phyloP scores from a whole-genome alignment of 2,888 invertebrate species.

The Polymixis lichenea region DNA sequence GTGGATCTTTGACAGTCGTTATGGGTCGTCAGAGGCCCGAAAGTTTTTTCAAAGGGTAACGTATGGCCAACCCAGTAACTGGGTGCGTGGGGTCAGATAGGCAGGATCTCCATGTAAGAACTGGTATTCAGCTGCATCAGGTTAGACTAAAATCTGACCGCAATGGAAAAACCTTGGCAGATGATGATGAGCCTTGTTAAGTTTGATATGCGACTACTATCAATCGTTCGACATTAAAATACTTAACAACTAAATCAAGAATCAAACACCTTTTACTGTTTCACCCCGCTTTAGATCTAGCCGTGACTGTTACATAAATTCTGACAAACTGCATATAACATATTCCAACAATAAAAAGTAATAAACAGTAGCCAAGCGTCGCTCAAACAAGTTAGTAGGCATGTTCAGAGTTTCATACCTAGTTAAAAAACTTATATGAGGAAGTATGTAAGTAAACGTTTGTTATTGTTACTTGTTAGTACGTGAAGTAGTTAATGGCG shows the following conservation, averaged over 20 bases:
- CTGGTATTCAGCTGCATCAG: too few relatives aligned
- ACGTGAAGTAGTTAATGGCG: constrained; percentile 27
- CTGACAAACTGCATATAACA: not conserved
- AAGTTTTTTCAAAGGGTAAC: too few relatives aligned
- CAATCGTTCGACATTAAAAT: not conserved
- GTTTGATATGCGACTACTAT: not conserved
- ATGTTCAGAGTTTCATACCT: constrained; percentile 18
- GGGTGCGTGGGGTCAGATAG: too few relatives aligned
- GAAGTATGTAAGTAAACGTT: constrained; percentile 37
- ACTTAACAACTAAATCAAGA: not conserved
- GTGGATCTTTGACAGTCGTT: too few relatives aligned
- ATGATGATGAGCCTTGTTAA: not conserved
- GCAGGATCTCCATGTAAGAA: too few relatives aligned
- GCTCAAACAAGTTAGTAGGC: constrained; percentile 9
- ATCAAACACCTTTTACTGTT: not conserved
- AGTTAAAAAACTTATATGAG: constrained; percentile 42
- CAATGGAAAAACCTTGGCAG: too few relatives aligned
- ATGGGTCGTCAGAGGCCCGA: too few relatives aligned
- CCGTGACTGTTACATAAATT: not conserved
- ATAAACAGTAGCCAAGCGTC: constrained; percentile 15
- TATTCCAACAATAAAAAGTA: constrained; percentile 21
- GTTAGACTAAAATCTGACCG: too few relatives aligned
- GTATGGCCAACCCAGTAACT: too few relatives aligned
- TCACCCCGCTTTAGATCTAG: not conserved
- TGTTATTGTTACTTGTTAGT: constrained; percentile 43